Evolutionary conservation across 1,140 invertebrate genomes (phyloP).

Genomic region (Acromyrmex charruanus): DNA sequence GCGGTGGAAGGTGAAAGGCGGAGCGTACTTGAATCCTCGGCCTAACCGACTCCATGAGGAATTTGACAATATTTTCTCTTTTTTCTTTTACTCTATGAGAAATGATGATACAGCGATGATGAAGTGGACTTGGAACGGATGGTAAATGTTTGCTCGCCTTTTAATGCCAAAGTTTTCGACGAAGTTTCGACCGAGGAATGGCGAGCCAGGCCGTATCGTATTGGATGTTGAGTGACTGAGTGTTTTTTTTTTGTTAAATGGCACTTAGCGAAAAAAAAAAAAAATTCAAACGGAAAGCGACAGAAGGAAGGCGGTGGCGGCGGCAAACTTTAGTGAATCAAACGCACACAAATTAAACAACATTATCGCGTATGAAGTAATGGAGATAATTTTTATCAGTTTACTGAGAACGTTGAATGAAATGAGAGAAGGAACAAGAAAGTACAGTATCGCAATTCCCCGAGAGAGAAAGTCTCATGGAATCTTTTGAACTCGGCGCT

Average conservation of each 20-base stretch:
- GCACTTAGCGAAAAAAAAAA: neutral
- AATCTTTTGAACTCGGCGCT: neutral
- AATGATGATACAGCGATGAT: slow-evolving; percentile 29
- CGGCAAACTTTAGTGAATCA: slow-evolving; percentile 6
- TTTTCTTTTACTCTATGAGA: slow-evolving; percentile 30
- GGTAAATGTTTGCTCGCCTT: slow-evolving; percentile 70
- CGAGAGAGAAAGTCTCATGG: neutral
- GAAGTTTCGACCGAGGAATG: slow-evolving; percentile 12
- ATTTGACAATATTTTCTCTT: slow-evolving; percentile 34
- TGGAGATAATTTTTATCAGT: slow-evolving; percentile 8
- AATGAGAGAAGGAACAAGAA: neutral
- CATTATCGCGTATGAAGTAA: neutral
- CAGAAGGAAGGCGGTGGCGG: neutral
- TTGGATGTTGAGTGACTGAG: slow-evolving; percentile 32
- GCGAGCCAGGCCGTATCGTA: neutral
- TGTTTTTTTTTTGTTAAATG: slow-evolving; percentile 1
- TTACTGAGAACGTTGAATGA: neutral
- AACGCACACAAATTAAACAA: neutral
- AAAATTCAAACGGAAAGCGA: slow-evolving; percentile 17
- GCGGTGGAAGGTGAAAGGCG: slow-evolving; percentile 44
- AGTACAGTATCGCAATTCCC: neutral
- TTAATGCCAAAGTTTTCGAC: slow-evolving; percentile 62
- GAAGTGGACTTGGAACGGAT: slow-evolving; percentile 56
- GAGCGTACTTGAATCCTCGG: neutral
- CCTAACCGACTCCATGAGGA: neutral